Conservation (phyloP, 2,797 vertebrate genomes). For the Pelodytes ibericus region DNA sequence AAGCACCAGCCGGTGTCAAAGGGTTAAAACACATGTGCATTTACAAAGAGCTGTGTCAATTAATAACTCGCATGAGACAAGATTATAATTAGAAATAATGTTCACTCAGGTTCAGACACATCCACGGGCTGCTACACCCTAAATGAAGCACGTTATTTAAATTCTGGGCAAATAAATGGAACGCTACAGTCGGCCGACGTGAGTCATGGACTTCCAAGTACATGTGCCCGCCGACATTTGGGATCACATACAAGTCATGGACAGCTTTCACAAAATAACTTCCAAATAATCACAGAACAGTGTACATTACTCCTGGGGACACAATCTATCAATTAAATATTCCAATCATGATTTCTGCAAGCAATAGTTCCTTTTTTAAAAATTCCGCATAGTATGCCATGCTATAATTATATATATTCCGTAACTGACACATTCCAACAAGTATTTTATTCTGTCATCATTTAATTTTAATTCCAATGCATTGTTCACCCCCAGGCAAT, state of each 20-base stretch:
- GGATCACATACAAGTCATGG: conserved; percentile 24
- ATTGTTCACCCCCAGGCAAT: no score
- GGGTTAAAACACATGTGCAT: background rate
- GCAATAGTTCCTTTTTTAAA: background rate
- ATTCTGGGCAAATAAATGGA: background rate
- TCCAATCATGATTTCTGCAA: background rate
- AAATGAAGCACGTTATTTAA: conserved; percentile 24
- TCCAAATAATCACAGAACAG: background rate
- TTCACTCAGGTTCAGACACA: conserved; percentile 20
- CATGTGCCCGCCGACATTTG: background rate
- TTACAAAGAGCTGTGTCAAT: conserved; percentile 7
- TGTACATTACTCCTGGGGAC: background rate
- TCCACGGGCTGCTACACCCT: conserved; percentile 10
- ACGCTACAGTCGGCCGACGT: background rate
- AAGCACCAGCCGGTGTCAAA: no score
- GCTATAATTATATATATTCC: background rate
- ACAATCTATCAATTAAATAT: conserved; percentile 6
- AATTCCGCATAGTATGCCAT: background rate
- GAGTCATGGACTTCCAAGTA: conserved; percentile 1
- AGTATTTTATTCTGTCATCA: background rate
- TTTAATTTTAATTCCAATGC: background rate
- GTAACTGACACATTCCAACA: background rate
- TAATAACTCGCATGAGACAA: conserved; percentile 3
- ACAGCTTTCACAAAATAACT: conserved; percentile 17
- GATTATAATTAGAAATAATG: conserved; percentile 6